Conservation (phyloP, 2,888 invertebrate genomes). For the Cephalotes varians region DNA sequence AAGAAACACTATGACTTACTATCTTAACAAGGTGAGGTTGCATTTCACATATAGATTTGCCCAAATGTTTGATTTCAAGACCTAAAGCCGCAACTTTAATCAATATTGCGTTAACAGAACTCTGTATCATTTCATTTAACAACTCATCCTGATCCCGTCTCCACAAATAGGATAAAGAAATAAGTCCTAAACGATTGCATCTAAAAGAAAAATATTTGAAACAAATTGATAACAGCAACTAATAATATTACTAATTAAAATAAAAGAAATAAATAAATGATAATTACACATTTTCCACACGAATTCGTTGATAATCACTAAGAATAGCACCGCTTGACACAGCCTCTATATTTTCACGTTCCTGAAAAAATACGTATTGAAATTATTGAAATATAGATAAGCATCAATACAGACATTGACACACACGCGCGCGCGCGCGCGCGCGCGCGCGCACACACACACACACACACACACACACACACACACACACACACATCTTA, state of each 20-base stretch:
- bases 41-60: conserved; percentile 93
- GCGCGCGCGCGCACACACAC: too few species aligned
- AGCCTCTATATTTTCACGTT: conserved; percentile 93
- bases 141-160: conserved; percentile 97
- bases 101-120: conserved; percentile 96
- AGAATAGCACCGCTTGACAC: conserved; percentile 99
- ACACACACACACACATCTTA: too few species aligned
- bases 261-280: conserved; percentile 44
- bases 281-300: conserved; percentile 99
- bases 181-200: conserved; percentile 95
- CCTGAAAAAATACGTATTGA: conserved; percentile 85
- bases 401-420: background rate
- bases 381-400: conserved; percentile 42
- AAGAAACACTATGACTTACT: conserved; percentile 86
- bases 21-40: conserved; percentile 95
- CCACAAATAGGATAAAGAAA: conserved; percentile 98
- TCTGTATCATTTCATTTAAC: conserved; percentile 98
- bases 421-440: too few species aligned
- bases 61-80: conserved; percentile 95
- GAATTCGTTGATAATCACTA: conserved; percentile 98
- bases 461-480: too few species aligned
- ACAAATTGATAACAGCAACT: conserved; percentile 11
- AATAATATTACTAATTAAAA: conserved; percentile 7
- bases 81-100: conserved; percentile 99
- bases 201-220: conserved; percentile 86